Evolutionary conservation across 2,888 invertebrate genomes (phyloP), one percentile per base, ranked within the genome.

Genomic region (Tenthredo amoena): DNA sequence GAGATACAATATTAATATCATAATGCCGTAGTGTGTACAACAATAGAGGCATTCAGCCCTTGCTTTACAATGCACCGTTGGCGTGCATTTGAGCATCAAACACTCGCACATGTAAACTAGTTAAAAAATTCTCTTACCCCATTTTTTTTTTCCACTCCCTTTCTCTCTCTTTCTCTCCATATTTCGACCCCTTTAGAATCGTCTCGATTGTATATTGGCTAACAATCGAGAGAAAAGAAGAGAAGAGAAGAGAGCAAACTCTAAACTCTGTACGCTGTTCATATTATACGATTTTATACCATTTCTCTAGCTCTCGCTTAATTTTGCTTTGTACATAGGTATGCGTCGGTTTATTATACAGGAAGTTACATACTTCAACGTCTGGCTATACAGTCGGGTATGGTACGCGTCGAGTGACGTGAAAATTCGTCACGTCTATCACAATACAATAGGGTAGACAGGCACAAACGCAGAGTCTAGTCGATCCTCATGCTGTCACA

Each of bases 1-100:
- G 68, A 83, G 83, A 83, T 83, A 83, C 83, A 83, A 83, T 83
- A 83, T 83, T 83, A 83, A 83, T 83, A 83, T 83, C 83, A 83
- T 83, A 83, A 83, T 83, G 65, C 83, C 18, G 62, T 26, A 81
- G 83, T 83, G 68, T 83, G 83, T 12, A 34, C 71, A 34, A 83
- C 83, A 83, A 83, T 83, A 34, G 83, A 47, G 68, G 83, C 83
- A 83, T 71, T 83, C 18, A 83, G 62, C 62, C 62, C 26, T 43
- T 21, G 0, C 2, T 15, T 40, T 18, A 83, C 68, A 83, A 83
- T 68, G 71, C 83, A 62, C 15, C 58, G 81, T 65, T 71, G 83
- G 47, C 68, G 68, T 68, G 50, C 83, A 83, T 83, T 83, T 83
- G 83, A 83, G 83, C 83, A 83, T 83, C 83, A 58, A 83, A 68